Percentiles rank a stretch among this genome's conserved stretches.
phyloP scores from a whole-genome alignment of 2,888 invertebrate genomes.

The Lasioglossum figueresi region DNA sequence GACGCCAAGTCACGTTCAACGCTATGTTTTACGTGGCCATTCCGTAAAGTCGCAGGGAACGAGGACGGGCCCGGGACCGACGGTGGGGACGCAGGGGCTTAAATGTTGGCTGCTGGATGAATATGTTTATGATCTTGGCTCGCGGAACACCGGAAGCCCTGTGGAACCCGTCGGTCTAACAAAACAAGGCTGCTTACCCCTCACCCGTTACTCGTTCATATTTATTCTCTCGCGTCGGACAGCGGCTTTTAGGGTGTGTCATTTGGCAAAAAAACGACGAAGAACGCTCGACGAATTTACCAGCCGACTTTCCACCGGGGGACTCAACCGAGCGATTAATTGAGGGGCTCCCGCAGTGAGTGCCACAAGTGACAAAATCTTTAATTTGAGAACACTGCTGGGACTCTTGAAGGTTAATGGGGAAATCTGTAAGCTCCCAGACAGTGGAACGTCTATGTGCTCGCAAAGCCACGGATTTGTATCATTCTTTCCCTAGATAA shows the following conservation, averaged over 20 bases:
- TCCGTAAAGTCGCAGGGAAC: slow-evolving; percentile 26
- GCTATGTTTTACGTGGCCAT: slow-evolving; percentile 54
- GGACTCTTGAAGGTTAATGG: background rate
- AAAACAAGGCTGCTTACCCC: slow-evolving; percentile 27
- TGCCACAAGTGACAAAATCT: background rate
- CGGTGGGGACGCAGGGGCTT: slow-evolving; percentile 8
- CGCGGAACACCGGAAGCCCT: slow-evolving; percentile 15
- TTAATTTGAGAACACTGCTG: background rate
- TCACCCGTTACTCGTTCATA: slow-evolving; percentile 43
- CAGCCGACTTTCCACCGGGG: background rate
- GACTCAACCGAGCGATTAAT: slow-evolving; percentile 37
- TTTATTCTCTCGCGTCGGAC: slow-evolving; percentile 39
- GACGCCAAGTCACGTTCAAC: slow-evolving; percentile 61
- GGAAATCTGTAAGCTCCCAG: background rate
- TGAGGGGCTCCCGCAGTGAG: background rate
- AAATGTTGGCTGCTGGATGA: slow-evolving; percentile 43
- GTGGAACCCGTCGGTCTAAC: background rate
- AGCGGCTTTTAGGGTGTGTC: slow-evolving; percentile 17
- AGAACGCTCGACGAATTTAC: slow-evolving; percentile 22
- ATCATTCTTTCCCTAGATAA: background rate
- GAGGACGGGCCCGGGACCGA: background rate
- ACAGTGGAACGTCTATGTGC: background rate
- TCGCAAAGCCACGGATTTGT: background rate
- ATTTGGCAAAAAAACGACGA: slow-evolving; percentile 14
- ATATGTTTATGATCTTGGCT: slow-evolving; percentile 63